A percentile compares a stretch with the other conserved stretches of the same genome.
Conservation (phyloP, 2,888 invertebrate genomes). For the Metalampra italica region DNA sequence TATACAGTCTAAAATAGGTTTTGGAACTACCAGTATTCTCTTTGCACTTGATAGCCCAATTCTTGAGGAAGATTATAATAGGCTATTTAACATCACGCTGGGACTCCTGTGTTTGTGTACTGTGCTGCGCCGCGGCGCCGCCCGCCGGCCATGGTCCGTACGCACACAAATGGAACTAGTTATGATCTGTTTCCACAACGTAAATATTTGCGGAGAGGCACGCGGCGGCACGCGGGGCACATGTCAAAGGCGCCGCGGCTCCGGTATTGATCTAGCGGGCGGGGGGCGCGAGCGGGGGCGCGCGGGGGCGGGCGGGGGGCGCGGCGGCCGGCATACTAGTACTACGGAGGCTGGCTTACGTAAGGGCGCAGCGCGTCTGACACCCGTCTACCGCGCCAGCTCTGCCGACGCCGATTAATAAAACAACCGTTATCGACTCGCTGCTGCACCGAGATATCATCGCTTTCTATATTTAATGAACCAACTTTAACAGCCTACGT, state of each 20-base stretch:
- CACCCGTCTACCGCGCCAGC: conserved; percentile 53
- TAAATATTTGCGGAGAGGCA: conserved; percentile 74
- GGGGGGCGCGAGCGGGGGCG: conserved; percentile 19
- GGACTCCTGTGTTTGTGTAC: too few relatives aligned
- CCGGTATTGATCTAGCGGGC: conserved; percentile 74
- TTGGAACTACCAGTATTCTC: too few relatives aligned
- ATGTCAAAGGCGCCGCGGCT: conserved; percentile 76
- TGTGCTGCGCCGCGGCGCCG: too few relatives aligned
- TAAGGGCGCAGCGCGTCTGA: conserved; percentile 70
- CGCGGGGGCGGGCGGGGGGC: conserved; percentile 15
- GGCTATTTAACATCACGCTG: too few relatives aligned
- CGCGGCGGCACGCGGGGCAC: conserved; percentile 68
- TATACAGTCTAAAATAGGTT: too few relatives aligned
- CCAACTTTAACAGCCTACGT: conserved; percentile 32
- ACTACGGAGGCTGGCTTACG: conserved; percentile 68
- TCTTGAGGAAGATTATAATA: too few relatives aligned
- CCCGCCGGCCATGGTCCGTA: conserved; percentile 26
- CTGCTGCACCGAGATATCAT: conserved; percentile 55
- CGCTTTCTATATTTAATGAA: conserved; percentile 46
- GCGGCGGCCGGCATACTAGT: conserved; percentile 45
- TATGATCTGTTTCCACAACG: conserved; percentile 74
- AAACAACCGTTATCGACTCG: conserved; percentile 57
- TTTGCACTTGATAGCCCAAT: too few relatives aligned
- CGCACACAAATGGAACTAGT: conserved; percentile 64
- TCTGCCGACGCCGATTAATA: conserved; percentile 63